Percentiles rank a stretch among this genome's conserved stretches.
phyloP scores from a whole-genome alignment of 2,888 invertebrate species.

The Melanostoma scalare region DNA sequence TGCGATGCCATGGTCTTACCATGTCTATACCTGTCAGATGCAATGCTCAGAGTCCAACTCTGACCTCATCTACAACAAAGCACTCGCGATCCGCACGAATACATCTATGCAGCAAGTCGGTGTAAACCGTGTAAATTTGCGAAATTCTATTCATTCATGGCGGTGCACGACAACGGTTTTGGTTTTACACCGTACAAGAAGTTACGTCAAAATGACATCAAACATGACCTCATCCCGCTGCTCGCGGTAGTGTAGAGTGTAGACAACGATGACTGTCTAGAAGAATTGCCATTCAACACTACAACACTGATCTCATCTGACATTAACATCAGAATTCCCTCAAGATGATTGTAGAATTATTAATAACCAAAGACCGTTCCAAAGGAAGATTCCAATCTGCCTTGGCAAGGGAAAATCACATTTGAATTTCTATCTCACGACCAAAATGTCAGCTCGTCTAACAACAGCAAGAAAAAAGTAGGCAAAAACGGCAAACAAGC shows the following conservation, averaged over 20 bases:
- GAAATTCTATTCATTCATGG: slow-evolving; percentile 57
- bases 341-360: slow-evolving; percentile 60
- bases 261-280: not conserved
- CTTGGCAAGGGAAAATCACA: slow-evolving; percentile 22
- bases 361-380: slow-evolving; percentile 55
- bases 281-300: slow-evolving; percentile 47
- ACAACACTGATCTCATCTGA: slow-evolving; percentile 47
- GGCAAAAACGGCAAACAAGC: slow-evolving; percentile 21
- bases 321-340: slow-evolving; percentile 49
- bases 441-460: slow-evolving; percentile 48
- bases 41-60: slow-evolving; percentile 40
- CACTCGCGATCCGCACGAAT: slow-evolving; percentile 29
- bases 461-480: not conserved
- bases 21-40: slow-evolving; percentile 50
- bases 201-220: slow-evolving; percentile 65
- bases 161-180: slow-evolving; percentile 40
- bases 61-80: slow-evolving; percentile 52
- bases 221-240: slow-evolving; percentile 63
- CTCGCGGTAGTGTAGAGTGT: slow-evolving; percentile 19
- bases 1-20: slow-evolving; percentile 22
- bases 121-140: slow-evolving; percentile 48
- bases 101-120: not conserved
- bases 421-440: slow-evolving; percentile 65
- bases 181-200: slow-evolving; percentile 22
- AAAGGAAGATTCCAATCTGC: slow-evolving; percentile 57